Conservation (phyloP, 1,140 invertebrate species). For the Bathynomus jamesi region DNA sequence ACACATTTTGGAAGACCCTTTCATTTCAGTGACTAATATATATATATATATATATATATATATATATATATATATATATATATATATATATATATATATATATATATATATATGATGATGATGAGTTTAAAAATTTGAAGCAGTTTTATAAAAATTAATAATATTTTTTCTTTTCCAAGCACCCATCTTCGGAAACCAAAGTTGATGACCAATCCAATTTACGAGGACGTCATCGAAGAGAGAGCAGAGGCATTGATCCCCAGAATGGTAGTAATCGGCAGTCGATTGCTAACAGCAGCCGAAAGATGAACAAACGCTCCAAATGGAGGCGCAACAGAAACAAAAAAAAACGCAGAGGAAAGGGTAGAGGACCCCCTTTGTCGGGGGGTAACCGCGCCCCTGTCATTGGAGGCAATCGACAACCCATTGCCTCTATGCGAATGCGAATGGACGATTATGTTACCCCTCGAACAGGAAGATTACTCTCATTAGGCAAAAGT, state of each 20-base stretch:
- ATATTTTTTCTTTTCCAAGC: no score
- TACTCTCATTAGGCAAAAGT: not conserved
- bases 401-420: constrained; percentile 2
- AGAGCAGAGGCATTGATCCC: not conserved
- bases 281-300: not conserved
- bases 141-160: no score
- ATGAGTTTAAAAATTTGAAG: no score
- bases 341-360: not conserved
- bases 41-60: no score
- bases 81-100: no score
- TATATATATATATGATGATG: no score
- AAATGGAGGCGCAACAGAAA: not conserved
- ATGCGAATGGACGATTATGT: constrained; percentile 37
- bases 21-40: no score
- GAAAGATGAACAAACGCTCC: not conserved
- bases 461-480: constrained; percentile 21
- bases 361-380: not conserved
- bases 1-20: no score
- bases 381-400: not conserved
- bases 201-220: no score
- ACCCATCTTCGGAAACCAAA: no score
- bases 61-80: no score
- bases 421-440: constrained; percentile 36
- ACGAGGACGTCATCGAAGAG: no score
- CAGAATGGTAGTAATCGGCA: not conserved